Base-by-base conservation (phyloP, 2,797 vertebrate species). In the Synaphobranchus kaupii region DNA sequence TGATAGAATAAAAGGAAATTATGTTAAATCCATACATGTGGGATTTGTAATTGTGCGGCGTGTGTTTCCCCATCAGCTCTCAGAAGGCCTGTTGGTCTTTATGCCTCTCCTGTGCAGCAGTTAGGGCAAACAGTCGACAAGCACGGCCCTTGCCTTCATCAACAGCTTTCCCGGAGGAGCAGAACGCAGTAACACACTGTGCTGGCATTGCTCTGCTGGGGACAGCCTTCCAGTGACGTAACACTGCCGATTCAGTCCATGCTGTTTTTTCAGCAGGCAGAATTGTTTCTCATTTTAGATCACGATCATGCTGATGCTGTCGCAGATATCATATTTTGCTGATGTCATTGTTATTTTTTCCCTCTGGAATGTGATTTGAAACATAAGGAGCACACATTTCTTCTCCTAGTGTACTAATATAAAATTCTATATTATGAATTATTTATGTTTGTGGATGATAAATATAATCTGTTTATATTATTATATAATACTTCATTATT, bases 121-220 rank as follows among this genome's bases (percentile, higher is more conserved):
- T 22, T 44, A 47, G 76, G 83, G 52, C n/a, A 84, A 84, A 44
- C 50, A 84, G 44, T 13, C 17, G 56, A 22, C 28, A 63, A 52
- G 83, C 54, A 56, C 34, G 31, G 58, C 58, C 56, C 31, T 84
- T 44, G 9, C 58, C 58, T 84, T 84, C 17, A 66, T 84, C 20
- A 47, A 44, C 54, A 44, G 34, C 56, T 48, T 34, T 66, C 39
- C 56, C 12, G 17, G 58, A 20, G 83, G 58, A 84, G 22, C 56
- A 34, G 13, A 66, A 20, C 58, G 39, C 54, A 22, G 28, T 58
- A 3, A 84, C 25, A 25, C 54, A 60, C 58, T 66, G 50, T 47
- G 39, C 31, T 60, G 83, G 54, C 58, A 22, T 84, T 84, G 58
- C 66, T 84, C 20, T 60, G 31, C 22, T 4, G 17, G 83, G 83